Conservation (phyloP, 2,888 invertebrate genomes). For the Volucella inanis region DNA sequence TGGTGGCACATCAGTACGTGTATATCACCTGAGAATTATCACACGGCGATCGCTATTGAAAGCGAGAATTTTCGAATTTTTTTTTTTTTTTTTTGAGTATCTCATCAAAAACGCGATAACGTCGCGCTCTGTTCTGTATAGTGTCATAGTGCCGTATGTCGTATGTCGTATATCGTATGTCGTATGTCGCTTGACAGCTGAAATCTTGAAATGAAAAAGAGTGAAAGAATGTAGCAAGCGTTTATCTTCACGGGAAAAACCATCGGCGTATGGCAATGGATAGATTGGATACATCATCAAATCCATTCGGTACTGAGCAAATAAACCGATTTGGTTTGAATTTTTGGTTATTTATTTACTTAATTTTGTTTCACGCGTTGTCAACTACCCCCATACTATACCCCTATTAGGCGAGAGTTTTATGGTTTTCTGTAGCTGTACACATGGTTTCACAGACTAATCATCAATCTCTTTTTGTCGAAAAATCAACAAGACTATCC, state of each 20-base stretch:
- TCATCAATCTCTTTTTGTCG: conserved; percentile 71
- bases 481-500: conserved; percentile 69
- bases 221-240: conserved; percentile 46
- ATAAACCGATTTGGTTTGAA: conserved; percentile 44
- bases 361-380: conserved; percentile 1
- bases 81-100: conserved; percentile 10
- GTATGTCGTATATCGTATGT: too few relatives aligned
- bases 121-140: not conserved
- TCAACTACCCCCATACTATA: conserved; percentile 2
- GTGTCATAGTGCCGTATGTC: too few relatives aligned
- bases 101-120: conserved; percentile 57
- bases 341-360: conserved; percentile 15
- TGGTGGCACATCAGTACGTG: conserved; percentile 29
- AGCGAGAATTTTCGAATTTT: conserved; percentile 24
- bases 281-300: conserved; percentile 59
- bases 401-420: conserved; percentile 62
- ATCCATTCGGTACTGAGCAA: conserved; percentile 63
- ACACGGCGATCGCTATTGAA: conserved; percentile 60
- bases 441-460: conserved; percentile 39
- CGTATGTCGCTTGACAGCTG: conserved; percentile 50
- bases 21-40: conserved; percentile 72
- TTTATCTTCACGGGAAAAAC: conserved; percentile 56
- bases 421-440: conserved; percentile 40
- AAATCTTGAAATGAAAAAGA: conserved; percentile 45
- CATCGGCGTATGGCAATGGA: conserved; percentile 53